Evolutionary conservation across 1,140 invertebrate species (phyloP).

Genomic region (Drosophila virilis): DNA sequence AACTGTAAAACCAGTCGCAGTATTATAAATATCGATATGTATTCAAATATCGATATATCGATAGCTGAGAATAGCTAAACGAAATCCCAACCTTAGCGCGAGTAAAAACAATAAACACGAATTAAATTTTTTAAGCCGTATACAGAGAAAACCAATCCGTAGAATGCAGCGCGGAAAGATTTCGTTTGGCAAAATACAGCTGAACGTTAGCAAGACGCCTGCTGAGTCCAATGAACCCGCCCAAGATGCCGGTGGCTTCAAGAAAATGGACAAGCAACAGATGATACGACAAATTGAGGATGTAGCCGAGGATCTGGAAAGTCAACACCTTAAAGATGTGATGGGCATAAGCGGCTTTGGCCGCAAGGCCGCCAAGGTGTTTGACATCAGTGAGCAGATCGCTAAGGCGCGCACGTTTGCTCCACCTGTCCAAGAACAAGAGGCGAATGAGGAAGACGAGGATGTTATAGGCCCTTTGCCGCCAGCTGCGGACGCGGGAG

Average conservation of each 20-base stretch:
- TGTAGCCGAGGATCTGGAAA: slow-evolving; percentile 89
- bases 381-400: slow-evolving; percentile 87
- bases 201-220: slow-evolving; percentile 82
- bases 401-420: slow-evolving; percentile 66
- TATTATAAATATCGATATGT: too few species aligned
- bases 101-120: not conserved
- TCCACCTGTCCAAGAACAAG: slow-evolving; percentile 32
- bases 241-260: slow-evolving; percentile 85
- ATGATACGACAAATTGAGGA: slow-evolving; percentile 87
- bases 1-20: too few species aligned
- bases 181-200: slow-evolving; percentile 87
- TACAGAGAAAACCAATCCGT: not conserved
- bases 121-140: not conserved
- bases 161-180: slow-evolving; percentile 84
- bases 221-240: slow-evolving; percentile 43
- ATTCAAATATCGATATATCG: too few species aligned
- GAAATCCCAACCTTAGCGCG: too few species aligned
- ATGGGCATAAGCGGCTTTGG: slow-evolving; percentile 92
- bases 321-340: slow-evolving; percentile 87
- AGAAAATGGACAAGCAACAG: slow-evolving; percentile 86
- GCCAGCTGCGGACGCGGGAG: slow-evolving; percentile 1
- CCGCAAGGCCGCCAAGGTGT: slow-evolving; percentile 91
- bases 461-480: slow-evolving; percentile 77
- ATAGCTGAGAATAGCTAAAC: too few species aligned
- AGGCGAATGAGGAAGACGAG: slow-evolving; percentile 45